Evolutionary conservation across 2,797 vertebrate genomes (phyloP).

Genomic region (Aphelocoma californica): DNA sequence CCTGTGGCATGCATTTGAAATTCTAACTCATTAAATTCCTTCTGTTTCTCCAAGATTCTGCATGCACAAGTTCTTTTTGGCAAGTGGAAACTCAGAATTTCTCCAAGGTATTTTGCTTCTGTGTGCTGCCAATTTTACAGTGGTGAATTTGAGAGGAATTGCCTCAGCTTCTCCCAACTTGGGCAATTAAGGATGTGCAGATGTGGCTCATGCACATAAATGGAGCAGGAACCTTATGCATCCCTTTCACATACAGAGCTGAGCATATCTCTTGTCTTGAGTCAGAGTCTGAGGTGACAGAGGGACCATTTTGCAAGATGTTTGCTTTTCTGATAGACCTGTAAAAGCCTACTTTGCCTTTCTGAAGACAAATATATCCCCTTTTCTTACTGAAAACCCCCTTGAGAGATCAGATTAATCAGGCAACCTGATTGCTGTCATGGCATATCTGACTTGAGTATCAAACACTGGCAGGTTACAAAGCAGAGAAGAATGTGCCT

Average conservation of each 20-base stretch:
- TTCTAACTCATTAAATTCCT: constrained; percentile 8
- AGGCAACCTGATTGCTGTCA: background rate
- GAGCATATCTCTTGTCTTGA: background rate
- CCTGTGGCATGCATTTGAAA: background rate
- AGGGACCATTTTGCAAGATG: background rate
- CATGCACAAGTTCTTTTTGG: background rate
- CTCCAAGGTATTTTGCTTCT: background rate
- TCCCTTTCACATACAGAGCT: background rate
- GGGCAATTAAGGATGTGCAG: background rate
- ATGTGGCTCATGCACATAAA: background rate
- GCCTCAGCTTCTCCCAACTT: background rate
- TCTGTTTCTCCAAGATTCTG: constrained; percentile 12
- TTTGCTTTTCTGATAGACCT: background rate
- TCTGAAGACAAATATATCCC: background rate
- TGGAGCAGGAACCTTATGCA: background rate
- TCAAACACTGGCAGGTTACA: background rate
- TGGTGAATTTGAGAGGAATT: background rate
- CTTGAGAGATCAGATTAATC: background rate
- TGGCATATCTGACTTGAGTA: background rate
- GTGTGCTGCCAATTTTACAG: background rate
- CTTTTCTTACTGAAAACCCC: background rate
- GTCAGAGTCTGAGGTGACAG: background rate
- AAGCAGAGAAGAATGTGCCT: background rate
- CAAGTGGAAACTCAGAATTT: constrained; percentile 9
- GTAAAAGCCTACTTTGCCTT: background rate